Conservation (phyloP, 2,113 vertebrate species). For the Bombycilla garrulus region DNA sequence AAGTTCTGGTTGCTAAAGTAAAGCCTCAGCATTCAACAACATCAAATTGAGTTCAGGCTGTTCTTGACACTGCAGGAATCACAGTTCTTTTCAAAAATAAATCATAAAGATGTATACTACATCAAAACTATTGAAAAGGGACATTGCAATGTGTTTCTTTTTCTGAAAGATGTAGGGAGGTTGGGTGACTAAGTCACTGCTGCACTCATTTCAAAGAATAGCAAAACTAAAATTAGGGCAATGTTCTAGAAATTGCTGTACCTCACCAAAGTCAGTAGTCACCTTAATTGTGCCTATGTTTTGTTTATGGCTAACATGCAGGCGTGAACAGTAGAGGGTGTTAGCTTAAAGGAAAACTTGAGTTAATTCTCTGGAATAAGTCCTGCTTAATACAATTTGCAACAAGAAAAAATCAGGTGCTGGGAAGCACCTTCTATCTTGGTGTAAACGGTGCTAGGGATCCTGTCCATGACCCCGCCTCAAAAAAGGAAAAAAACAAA, state of each 20-base stretch:
- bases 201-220: not conserved
- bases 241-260: not conserved
- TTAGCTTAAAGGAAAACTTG: constrained; percentile 40
- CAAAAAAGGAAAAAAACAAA: not conserved
- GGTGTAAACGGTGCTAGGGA: not conserved
- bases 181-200: not conserved
- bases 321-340: constrained; percentile 55
- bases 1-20: not conserved
- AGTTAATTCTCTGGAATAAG: not conserved
- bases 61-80: not conserved
- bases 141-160: not conserved
- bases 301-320: not conserved
- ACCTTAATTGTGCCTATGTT: not conserved
- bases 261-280: not conserved
- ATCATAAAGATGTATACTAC: not conserved
- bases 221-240: not conserved
- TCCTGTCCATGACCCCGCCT: not conserved
- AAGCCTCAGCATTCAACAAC: not conserved
- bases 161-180: not conserved
- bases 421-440: not conserved
- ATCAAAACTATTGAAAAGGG: not conserved
- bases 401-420: not conserved
- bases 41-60: not conserved
- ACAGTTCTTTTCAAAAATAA: not conserved
- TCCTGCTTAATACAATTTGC: not conserved